These are phyloP conservation scores for Microcebus ravelobensis DNA, from an alignment of 2,113 vertebrate species.

Conservation along the genomic window DNA sequence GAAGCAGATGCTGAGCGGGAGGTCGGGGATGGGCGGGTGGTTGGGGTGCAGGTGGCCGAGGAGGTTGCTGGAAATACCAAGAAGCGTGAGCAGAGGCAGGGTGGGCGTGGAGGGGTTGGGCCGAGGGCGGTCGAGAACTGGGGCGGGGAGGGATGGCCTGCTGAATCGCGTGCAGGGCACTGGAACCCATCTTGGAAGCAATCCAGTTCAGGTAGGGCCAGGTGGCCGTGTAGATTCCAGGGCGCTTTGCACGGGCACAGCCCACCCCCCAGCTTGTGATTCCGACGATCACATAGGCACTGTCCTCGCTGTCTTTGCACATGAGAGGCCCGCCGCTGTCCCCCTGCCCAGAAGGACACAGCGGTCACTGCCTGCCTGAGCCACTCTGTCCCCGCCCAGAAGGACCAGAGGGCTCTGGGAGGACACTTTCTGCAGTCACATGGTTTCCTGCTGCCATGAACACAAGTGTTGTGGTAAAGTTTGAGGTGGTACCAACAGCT, in stretches of 20 bases:
- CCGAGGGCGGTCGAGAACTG: fast-evolving
- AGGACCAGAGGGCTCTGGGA: neutral
- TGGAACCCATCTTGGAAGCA: conserved; percentile 66
- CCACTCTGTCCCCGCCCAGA: neutral
- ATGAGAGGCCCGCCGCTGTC: conserved; percentile 90
- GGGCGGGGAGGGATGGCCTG: neutral
- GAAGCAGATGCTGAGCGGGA: fast-evolving
- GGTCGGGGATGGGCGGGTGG: fast-evolving
- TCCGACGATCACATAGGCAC: conserved; percentile 84
- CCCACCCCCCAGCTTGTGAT: conserved; percentile 86
- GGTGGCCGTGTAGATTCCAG: conserved; percentile 85
- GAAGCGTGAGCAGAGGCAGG: neutral
- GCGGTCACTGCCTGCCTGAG: conserved; percentile 6
- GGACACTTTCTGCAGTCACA: neutral
- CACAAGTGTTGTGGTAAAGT: no score
- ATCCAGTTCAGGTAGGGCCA: conserved; percentile 81
- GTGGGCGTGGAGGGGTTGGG: fast-evolving
- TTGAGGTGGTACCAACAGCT: neutral
- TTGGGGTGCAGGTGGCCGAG: neutral
- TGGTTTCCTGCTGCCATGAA: neutral
- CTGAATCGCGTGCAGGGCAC: neutral
- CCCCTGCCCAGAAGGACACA: conserved; percentile 80
- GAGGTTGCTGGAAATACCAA: neutral
- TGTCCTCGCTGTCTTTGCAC: conserved; percentile 82
- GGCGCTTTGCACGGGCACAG: conserved; percentile 83